Evolutionary conservation across 2,797 vertebrate species (phyloP), one percentile per base, ranked within the genome.

Genomic region (Gymnopithys bicolor): DNA sequence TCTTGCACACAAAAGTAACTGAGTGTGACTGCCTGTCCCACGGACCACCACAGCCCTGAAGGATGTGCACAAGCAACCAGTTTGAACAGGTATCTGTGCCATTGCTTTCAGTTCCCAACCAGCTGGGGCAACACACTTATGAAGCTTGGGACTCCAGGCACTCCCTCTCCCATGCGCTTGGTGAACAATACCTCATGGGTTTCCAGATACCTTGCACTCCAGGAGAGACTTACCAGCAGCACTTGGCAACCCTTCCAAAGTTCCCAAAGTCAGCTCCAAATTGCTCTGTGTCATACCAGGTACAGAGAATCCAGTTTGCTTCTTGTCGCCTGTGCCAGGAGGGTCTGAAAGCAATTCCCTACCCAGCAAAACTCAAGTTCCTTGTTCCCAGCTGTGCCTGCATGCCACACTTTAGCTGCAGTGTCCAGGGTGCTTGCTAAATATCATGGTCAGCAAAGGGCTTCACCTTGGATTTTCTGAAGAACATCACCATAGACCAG

Each of bases 41-140:
- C 10, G 15, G 71, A 24, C 35, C 17, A 30, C n/a, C 37, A 62
- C 43, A 59, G 35, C 63, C 27, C 46, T 0, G 0, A 66, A 53
- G 37, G 11, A 71, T 8, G 5, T 3, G 4, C 1, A 1, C 27
- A 73, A 52, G 55, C 39, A 74, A 32, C 10, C 2, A 1, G 2
- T 80, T 48, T 67, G 75, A 51, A 77, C 64, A 5, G 0, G 28
- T 6, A 68, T 19, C 33, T 12, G 18, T 52, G 62, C 43, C 52
- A 7, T 2, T 60, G 37, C 53, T 62, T 74, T 64, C 10, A 6
- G 37, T 64, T 39, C 49, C 43, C 53, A 37, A 9, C 17, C 64
- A 78, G 46, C 12, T 71, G 80, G 33, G 28, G 41, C 48, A 43
- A 46, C 4, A 25, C 33, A 14, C 13, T 19, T 9, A 13, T 0